Percentiles rank a stretch among this genome's conserved stretches.
These are phyloP conservation scores for Tetrao urogallus DNA, from an alignment of 2,113 vertebrate species.

Conservation along the genomic window DNA sequence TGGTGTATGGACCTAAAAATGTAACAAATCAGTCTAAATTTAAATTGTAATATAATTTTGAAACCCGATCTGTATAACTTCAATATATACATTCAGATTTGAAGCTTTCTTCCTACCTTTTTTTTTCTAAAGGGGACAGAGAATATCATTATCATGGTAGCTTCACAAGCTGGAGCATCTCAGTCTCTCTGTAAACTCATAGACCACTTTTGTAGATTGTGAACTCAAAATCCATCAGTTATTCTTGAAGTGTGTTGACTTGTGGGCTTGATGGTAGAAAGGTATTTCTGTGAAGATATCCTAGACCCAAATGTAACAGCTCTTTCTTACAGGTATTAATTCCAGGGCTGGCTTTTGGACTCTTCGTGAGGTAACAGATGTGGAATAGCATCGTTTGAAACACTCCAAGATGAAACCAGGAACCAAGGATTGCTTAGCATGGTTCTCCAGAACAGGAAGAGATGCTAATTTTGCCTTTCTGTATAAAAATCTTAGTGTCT, in stretches of 20 bases:
- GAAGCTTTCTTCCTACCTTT: not conserved
- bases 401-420: not conserved
- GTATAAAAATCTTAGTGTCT: not conserved
- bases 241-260: not conserved
- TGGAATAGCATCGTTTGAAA: not conserved
- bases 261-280: not conserved
- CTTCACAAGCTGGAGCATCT: not conserved
- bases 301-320: not conserved
- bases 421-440: not conserved
- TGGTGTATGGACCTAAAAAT: not conserved
- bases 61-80: not conserved
- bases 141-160: not conserved
- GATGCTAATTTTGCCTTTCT: not conserved
- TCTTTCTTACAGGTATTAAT: not conserved
- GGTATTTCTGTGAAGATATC: not conserved
- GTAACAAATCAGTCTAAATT: not conserved
- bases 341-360: not conserved
- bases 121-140: not conserved
- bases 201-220: not conserved
- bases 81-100: not conserved
- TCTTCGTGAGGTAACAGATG: not conserved
- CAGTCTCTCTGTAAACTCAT: not conserved
- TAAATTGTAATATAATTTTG: not conserved
- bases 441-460: not conserved
- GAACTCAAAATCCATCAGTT: not conserved